A percentile compares a stretch with the other conserved stretches of the same genome.
Evolutionary conservation across 2,113 vertebrate genomes (phyloP).

Genomic region (Elachura formosa): DNA sequence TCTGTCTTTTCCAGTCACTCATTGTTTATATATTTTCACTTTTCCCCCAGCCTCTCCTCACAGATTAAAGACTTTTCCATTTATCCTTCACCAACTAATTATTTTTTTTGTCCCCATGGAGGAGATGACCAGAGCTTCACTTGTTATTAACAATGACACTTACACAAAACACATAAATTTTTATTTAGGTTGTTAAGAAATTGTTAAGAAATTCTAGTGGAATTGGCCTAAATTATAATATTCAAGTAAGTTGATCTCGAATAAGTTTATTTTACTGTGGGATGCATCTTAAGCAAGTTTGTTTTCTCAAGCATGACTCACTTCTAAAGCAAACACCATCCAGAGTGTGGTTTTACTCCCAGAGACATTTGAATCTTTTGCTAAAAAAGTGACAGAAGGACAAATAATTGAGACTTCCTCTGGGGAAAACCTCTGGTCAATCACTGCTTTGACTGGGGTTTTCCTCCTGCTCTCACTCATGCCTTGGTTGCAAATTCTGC

Average conservation of each 20-base stretch:
- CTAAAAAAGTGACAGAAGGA: neutral
- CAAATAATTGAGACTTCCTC: neutral
- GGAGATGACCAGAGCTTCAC: neutral
- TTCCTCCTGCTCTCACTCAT: neutral
- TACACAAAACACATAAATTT: neutral
- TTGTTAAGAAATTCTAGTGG: neutral
- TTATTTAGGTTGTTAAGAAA: neutral
- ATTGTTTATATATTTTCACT: neutral
- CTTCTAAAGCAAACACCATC: neutral
- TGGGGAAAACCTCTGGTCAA: neutral
- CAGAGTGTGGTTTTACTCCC: neutral
- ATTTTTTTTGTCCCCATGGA: neutral
- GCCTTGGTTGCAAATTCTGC: neutral
- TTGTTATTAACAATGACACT: neutral
- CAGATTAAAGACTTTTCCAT: neutral
- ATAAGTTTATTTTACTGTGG: neutral
- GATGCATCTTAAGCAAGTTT: neutral
- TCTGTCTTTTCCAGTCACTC: neutral
- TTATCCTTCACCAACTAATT: neutral
- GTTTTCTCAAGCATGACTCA: neutral
- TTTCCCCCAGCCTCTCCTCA: neutral
- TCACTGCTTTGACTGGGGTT: neutral
- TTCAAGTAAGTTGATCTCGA: neutral
- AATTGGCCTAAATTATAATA: neutral
- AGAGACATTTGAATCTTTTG: neutral